Evolutionary conservation across 2,113 vertebrate genomes (phyloP).

Genomic region (Erythrocercus mccallii): DNA sequence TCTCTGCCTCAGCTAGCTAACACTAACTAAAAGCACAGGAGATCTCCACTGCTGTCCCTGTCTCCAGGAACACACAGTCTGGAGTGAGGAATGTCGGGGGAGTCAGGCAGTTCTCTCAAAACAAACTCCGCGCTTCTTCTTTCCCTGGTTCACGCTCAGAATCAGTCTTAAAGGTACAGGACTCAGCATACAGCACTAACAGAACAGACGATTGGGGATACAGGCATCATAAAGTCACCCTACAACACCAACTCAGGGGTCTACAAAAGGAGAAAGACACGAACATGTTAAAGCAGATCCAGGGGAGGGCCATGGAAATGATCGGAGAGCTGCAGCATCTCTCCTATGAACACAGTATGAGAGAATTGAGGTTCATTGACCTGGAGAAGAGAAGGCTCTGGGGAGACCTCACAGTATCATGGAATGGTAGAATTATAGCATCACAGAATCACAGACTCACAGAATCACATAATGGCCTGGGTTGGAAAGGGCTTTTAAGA

Average conservation of each 20-base stretch:
- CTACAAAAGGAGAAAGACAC: neutral
- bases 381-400: neutral
- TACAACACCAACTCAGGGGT: accelerated
- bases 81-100: too few species aligned
- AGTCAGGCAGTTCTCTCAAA: too few species aligned
- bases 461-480: neutral
- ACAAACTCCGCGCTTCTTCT: too few species aligned
- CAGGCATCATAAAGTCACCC: too few species aligned
- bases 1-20: too few species aligned
- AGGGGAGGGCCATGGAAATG: neutral
- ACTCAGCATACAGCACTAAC: too few species aligned
- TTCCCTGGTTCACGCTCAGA: too few species aligned
- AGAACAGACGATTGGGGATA: too few species aligned
- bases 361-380: neutral
- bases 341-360: neutral
- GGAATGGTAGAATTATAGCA: neutral
- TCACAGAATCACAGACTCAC: neutral
- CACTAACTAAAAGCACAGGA: too few species aligned
- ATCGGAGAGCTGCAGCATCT: neutral
- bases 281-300: neutral
- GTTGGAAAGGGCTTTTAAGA: neutral
- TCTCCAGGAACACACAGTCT: too few species aligned
- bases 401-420: neutral
- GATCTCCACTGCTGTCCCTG: too few species aligned
- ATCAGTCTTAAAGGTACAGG: too few species aligned